These are phyloP conservation scores for Hippolais icterina DNA, from an alignment of 2,113 vertebrate species.

Conservation along the genomic window DNA sequence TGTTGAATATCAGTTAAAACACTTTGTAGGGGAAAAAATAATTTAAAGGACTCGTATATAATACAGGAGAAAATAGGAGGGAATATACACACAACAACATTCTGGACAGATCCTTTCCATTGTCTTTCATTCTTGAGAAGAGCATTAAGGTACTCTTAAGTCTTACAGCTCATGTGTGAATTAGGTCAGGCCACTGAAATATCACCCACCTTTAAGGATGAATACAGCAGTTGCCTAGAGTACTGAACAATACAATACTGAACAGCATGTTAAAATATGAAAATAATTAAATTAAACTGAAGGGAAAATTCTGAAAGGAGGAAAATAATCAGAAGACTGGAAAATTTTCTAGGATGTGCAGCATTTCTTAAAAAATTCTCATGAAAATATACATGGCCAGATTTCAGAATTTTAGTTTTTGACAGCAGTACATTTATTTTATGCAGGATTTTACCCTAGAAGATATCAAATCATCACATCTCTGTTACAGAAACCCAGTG, in stretches of 20 bases:
- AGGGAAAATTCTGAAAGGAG: neutral
- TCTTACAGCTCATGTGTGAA: neutral
- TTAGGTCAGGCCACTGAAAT: neutral
- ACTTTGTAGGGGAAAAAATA: neutral
- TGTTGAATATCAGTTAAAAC: neutral
- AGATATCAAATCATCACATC: neutral
- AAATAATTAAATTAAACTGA: neutral
- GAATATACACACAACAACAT: accelerated
- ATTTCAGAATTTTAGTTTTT: neutral
- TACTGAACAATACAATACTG: neutral
- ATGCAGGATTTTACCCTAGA: neutral
- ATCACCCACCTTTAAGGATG: neutral
- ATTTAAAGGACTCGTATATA: neutral
- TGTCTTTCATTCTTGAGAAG: neutral
- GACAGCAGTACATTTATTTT: neutral
- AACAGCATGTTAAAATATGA: neutral
- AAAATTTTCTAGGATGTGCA: neutral
- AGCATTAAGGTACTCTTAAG: neutral
- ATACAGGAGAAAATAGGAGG: neutral
- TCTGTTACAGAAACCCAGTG: neutral
- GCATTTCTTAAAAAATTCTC: neutral
- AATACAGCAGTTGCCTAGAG: neutral
- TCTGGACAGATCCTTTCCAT: neutral
- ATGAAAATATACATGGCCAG: neutral
- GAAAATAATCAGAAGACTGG: neutral